A percentile compares a stretch with the other conserved stretches of the same genome.
phyloP scores from a whole-genome alignment of 2,797 vertebrate species.

The Gephyroberyx darwinii region DNA sequence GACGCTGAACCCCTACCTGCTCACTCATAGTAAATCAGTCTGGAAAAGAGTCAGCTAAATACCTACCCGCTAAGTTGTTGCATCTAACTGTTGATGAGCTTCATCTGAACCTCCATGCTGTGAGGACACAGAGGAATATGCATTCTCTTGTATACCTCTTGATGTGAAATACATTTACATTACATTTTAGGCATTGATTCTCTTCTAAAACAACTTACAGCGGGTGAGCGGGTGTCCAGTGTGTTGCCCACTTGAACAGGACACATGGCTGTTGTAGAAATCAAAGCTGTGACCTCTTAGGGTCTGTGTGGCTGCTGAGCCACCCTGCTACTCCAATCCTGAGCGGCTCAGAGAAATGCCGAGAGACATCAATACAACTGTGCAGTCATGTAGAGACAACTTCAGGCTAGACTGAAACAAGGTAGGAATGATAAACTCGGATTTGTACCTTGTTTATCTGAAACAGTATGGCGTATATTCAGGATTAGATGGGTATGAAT shows the following conservation, averaged over 20 bases:
- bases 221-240: too few relatives aligned
- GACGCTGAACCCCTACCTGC: not conserved
- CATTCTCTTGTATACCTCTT: too few relatives aligned
- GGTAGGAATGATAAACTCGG: not conserved
- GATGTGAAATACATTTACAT: too few relatives aligned
- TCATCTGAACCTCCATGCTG: not conserved
- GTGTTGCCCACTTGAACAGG: not conserved
- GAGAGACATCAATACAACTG: not conserved
- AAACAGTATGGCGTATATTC: not conserved
- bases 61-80: too few relatives aligned
- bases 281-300: not conserved
- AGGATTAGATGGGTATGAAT: not conserved
- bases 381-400: not conserved
- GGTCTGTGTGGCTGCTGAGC: too few relatives aligned
- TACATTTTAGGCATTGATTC: too few relatives aligned
- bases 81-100: too few relatives aligned
- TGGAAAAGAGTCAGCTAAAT: not conserved
- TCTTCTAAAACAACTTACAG: too few relatives aligned
- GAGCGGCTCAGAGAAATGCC: not conserved
- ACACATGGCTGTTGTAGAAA: too few relatives aligned
- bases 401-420: not conserved
- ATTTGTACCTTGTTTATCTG: not conserved
- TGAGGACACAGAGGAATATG: not conserved
- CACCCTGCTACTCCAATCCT: too few relatives aligned
- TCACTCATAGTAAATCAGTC: not conserved